phyloP scores from a whole-genome alignment of 2,888 invertebrate species.

The Pheosia gnoma region DNA sequence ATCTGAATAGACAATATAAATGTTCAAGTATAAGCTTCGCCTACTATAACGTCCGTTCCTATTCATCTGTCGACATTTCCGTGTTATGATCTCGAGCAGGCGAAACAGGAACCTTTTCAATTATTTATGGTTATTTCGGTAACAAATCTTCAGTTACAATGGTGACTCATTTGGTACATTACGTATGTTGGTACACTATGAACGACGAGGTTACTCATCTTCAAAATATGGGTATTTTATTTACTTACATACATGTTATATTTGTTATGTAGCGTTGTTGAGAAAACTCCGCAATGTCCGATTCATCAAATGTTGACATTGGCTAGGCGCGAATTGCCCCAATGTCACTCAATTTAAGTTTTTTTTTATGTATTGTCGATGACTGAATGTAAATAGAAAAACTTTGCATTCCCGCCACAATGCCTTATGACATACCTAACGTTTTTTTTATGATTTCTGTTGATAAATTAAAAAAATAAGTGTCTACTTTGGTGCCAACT shows the following conservation, averaged over 20 bases:
- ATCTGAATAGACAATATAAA: too few relatives aligned
- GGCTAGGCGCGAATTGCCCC: constrained; percentile 17
- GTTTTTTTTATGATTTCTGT: too few relatives aligned
- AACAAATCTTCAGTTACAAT: constrained; percentile 23
- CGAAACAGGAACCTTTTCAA: constrained; percentile 36
- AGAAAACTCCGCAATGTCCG: constrained; percentile 22
- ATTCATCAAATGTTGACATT: constrained; percentile 26
- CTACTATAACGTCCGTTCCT: not conserved
- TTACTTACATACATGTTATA: constrained; percentile 12
- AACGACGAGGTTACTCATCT: constrained; percentile 13
- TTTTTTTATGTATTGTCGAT: too few relatives aligned
- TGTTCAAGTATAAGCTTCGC: not conserved
- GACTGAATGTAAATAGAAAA: too few relatives aligned
- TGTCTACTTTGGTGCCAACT: too few relatives aligned
- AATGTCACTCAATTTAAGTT: not conserved
- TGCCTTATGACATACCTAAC: too few relatives aligned
- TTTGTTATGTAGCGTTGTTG: constrained; percentile 10
- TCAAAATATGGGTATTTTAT: constrained; percentile 19
- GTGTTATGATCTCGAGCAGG: constrained; percentile 23
- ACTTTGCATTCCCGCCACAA: too few relatives aligned
- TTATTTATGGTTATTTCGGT: constrained; percentile 35
- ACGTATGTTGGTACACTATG: constrained; percentile 17
- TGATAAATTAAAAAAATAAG: too few relatives aligned
- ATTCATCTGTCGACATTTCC: not conserved
- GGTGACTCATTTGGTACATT: constrained; percentile 22